Conservation (phyloP, 2,888 invertebrate genomes). For the Glyphotaelius pellucidus region DNA sequence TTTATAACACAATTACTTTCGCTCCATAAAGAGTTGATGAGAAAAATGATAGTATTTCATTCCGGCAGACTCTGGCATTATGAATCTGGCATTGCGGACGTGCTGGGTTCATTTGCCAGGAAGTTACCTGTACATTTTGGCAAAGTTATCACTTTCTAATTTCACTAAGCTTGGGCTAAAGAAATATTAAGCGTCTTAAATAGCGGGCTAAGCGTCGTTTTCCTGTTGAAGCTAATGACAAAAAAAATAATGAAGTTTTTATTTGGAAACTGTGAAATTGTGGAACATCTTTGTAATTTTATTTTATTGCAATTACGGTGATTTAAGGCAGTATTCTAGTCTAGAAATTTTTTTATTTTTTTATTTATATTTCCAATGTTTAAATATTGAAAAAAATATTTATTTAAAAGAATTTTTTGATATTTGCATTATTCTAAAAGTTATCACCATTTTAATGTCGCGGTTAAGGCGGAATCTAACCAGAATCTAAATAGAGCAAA, state of each 20-base stretch:
- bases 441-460: no score
- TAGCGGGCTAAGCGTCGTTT: background rate
- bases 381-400: no score
- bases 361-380: no score
- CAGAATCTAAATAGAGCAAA: no score
- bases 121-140: no score
- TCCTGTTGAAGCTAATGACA: background rate
- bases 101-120: background rate
- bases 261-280: background rate
- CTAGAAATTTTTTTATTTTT: no score
- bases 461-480: no score
- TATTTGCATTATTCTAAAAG: no score
- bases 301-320: no score
- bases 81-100: background rate
- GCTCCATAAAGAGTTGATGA: slow-evolving; percentile 33
- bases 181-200: background rate
- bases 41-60: slow-evolving; percentile 13
- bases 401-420: no score
- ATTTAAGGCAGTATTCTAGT: no score
- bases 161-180: background rate
- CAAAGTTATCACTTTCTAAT: background rate
- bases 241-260: background rate
- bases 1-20: slow-evolving; percentile 30
- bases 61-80: background rate
- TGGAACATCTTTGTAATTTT: no score